Evolutionary conservation across 2,888 invertebrate species (phyloP), one percentile per base, ranked within the genome.

Genomic region (Agrochola circellaris): DNA sequence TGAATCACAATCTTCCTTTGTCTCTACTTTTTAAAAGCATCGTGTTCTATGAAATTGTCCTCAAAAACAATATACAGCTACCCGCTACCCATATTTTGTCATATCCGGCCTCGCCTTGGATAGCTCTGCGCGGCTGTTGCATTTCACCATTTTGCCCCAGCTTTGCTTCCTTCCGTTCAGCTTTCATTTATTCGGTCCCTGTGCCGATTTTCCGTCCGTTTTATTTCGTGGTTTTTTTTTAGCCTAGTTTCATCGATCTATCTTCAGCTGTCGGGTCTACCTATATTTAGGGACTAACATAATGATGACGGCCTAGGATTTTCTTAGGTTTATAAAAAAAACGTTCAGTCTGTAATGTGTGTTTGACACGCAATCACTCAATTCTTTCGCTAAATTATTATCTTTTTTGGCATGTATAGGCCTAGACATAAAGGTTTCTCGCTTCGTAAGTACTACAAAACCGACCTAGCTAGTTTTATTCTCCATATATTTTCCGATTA

Each of bases 281-380:
- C 42, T 85, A 54, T 75, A 64, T 77, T 75, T 72, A 61, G 26
- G 67, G 15, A 38, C 58, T 66, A 42, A 30, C 38, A 20, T 69
- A 65, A 30, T 65, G 64, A 60, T 51, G 66, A 60, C 62, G 17
- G 38, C 42, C 56, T 68, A 75, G 62, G 58, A 75, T 65, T 13
- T 75, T 72, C 51, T 26, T 54, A 38, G 23, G 20, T 13, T 71
- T 56, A 11, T 67, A 58, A 67, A 62, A 83, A 75, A 83, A 73
- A 79, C 65, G 62, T 70, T 74, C 34, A 45, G 71, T 5, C 68
- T 48, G 9, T 79, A 77, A 87, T 81, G 82, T 74, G 48, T 73
- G 75, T 79, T 74, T 77, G 66, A 73, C 87, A 86, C 73, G 88
- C 84, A 68, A 87, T 84, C 67, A 42, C 58, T 78, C 80, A 69